Percentiles rank a stretch among this genome's conserved stretches.
Conservation (phyloP, 2,113 vertebrate genomes). For the Glareola pratincola region DNA sequence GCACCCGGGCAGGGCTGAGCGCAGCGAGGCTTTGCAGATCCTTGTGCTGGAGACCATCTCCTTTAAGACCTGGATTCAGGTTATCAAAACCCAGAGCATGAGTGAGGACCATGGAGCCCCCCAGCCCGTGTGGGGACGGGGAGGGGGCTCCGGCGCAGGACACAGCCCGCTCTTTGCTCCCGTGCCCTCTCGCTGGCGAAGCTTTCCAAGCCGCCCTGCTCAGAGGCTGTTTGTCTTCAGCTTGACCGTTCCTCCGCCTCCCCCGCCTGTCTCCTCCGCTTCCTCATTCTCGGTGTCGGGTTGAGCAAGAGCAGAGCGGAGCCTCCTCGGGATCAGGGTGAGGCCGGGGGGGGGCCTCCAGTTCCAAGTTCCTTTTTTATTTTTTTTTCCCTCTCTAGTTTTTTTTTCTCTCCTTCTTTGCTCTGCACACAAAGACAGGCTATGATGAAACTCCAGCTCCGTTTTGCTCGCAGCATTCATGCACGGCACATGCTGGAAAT, state of each 20-base stretch:
- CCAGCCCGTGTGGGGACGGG: neutral
- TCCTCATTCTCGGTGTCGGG: constrained; percentile 61
- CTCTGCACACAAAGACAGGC: constrained; percentile 17
- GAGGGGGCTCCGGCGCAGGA: neutral
- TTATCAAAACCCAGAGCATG: neutral
- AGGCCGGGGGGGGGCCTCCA: constrained; percentile 16
- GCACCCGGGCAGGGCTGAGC: neutral
- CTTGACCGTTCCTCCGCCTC: constrained; percentile 38
- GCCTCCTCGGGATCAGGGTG: constrained; percentile 48
- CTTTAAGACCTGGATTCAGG: neutral
- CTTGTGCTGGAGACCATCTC: neutral
- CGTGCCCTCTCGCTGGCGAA: neutral
- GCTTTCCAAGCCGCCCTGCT: neutral
- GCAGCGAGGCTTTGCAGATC: neutral
- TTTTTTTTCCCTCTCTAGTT: neutral
- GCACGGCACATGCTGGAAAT: constrained; percentile 58
- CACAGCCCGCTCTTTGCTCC: neutral
- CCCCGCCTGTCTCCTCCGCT: constrained; percentile 58
- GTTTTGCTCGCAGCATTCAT: constrained; percentile 39
- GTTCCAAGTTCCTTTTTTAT: constrained; percentile 49
- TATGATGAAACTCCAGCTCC: constrained; percentile 44
- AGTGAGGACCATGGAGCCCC: no score
- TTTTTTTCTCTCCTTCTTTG: neutral
- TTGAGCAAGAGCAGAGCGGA: constrained; percentile 65
- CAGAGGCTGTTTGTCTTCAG: constrained; percentile 51